Evolutionary conservation across 2,888 invertebrate species (phyloP), one percentile per base, ranked within the genome.

Genomic region (Meteorus cinctellus): DNA sequence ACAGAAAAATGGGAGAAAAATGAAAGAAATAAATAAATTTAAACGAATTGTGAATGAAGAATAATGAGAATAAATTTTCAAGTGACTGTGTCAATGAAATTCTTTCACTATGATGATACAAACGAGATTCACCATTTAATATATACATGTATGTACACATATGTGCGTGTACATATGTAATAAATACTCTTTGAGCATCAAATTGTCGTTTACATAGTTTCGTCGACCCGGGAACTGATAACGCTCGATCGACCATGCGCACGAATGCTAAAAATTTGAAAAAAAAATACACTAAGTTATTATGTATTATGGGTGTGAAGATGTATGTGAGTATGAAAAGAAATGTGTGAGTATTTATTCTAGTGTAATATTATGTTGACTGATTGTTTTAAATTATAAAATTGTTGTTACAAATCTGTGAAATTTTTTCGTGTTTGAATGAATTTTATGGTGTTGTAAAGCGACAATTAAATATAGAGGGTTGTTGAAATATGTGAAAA

Each of bases 1-100:
- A 31, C 19, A 10, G 59, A 34, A 51, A 31, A 55, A n/a, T 31
- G n/a, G 19, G 19, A 69, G 19, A 70, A 59, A n/a, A 19, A 55
- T 31, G 1, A 31, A n/a, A 63, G 10, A 16, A 29, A n/a, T 31
- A 16, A 31, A 31, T 4, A 63, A 10, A n/a, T 14, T 34, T 12
- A 63, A 31, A 31, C 10, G 31, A 31, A 65, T 19, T 55, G 55
- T 55, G 19, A 55, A 24, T 55, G 19, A 19, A 24, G 8, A 19
- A 4, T 2, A 55, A 77, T 66, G 60, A 27, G 2, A 68, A 67
- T 67, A 67, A 51, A 14, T 16, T 8, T 6, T 55, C 5, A 55
- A 5, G 19, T 4, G 5, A 55, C 4, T 19, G 0, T 2, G 19
- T 55, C 55, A 19, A 55, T 19, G 55, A 19, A 55, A 55, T 55